Evolutionary conservation across 2,797 vertebrate genomes (phyloP).

Genomic region (Lacerta agilis): DNA sequence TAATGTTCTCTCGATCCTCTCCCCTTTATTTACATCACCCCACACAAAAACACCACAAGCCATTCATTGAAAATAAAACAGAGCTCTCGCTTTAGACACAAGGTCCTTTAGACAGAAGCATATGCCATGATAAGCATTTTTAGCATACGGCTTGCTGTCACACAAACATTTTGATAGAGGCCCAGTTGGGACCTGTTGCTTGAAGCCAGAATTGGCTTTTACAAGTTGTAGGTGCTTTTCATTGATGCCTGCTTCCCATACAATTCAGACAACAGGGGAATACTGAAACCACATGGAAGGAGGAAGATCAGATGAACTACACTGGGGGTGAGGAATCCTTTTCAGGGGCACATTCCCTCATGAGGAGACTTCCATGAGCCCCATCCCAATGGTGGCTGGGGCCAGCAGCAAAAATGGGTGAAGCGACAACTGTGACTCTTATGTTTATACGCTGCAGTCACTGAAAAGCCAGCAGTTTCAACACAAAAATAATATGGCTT

Average conservation of each 20-base stretch:
- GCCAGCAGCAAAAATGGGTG: no score
- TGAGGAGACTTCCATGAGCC: no score
- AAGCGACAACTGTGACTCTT: no score
- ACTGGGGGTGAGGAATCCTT: neutral
- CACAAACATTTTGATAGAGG: neutral
- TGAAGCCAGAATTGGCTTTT: neutral
- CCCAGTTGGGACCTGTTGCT: neutral
- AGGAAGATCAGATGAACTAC: neutral
- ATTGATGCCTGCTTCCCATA: no score
- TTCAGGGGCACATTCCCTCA: no score
- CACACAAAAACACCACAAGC: neutral
- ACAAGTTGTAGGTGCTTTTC: no score
- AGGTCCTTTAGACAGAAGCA: neutral
- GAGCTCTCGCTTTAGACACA: neutral
- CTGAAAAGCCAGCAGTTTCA: no score
- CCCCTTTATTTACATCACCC: accelerated
- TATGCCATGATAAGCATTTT: neutral
- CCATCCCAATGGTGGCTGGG: no score
- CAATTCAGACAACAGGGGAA: neutral
- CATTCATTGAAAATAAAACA: neutral
- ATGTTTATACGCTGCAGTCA: no score
- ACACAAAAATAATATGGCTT: neutral
- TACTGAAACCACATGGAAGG: neutral
- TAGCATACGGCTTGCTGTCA: neutral
- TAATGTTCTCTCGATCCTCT: neutral